These are phyloP conservation scores for Monomorium pharaonis DNA, from an alignment of 1,140 invertebrate species.

Conservation along the genomic window DNA sequence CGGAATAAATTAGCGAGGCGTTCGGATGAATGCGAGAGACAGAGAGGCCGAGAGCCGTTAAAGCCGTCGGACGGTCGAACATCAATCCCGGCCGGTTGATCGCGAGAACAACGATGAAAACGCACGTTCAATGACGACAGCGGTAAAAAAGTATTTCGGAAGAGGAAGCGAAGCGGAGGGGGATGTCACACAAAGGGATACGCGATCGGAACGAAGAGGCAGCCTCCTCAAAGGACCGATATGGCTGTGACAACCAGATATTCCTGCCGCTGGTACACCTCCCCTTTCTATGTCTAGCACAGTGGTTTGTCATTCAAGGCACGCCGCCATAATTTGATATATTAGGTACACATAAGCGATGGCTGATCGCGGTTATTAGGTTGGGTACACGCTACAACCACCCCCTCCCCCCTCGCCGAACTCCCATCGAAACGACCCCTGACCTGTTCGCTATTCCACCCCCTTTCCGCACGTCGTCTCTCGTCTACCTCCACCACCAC, in stretches of 20 bases:
- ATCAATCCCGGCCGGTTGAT: background rate
- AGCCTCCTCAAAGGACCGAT: constrained; percentile 47
- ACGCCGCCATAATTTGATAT: constrained; percentile 83
- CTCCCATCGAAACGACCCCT: constrained; percentile 69
- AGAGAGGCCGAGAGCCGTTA: background rate
- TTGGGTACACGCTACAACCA: constrained; percentile 78
- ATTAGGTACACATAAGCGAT: constrained; percentile 84
- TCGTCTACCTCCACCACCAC: background rate
- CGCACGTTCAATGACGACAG: too few relatives aligned
- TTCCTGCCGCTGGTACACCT: constrained; percentile 8
- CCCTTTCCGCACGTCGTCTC: constrained; percentile 33
- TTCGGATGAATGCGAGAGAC: constrained; percentile 7
- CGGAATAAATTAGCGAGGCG: constrained; percentile 29
- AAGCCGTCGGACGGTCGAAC: background rate
- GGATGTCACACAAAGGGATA: background rate
- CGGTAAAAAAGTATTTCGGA: background rate
- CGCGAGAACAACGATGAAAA: background rate
- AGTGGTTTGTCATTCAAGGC: constrained; percentile 81
- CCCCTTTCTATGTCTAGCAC: constrained; percentile 70
- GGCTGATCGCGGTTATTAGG: constrained; percentile 84
- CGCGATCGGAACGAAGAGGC: constrained; percentile 8
- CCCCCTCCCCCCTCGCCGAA: constrained; percentile 45
- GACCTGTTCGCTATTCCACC: constrained; percentile 67
- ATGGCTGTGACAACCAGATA: constrained; percentile 53
- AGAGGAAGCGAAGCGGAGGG: background rate